phyloP scores from a whole-genome alignment of 2,113 vertebrate genomes.

The Alosa alosa region DNA sequence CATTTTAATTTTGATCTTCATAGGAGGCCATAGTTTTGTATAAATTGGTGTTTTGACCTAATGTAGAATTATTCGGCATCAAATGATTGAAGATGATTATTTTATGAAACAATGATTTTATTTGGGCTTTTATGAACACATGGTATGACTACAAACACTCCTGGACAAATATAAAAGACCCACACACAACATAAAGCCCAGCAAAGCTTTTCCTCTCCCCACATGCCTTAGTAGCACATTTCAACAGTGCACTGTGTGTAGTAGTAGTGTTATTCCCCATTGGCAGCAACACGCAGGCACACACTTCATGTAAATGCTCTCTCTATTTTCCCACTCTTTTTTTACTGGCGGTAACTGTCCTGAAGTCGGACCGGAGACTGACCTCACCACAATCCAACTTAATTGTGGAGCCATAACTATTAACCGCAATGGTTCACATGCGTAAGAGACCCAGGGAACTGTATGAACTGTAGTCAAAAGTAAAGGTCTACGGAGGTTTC shows the following conservation, averaged over 20 bases:
- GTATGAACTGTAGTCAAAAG: slow-evolving; percentile 57
- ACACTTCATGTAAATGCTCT: background rate
- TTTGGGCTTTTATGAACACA: background rate
- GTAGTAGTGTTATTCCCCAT: background rate
- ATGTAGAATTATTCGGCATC: background rate
- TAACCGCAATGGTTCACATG: slow-evolving; percentile 42
- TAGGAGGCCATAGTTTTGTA: background rate
- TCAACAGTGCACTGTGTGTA: background rate
- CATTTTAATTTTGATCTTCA: background rate
- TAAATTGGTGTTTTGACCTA: background rate
- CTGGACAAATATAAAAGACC: background rate
- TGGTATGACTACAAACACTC: background rate
- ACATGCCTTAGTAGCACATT: background rate
- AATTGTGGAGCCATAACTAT: slow-evolving; percentile 52
- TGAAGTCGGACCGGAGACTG: slow-evolving; percentile 40
- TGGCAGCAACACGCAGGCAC: background rate
- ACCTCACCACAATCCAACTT: slow-evolving; percentile 55
- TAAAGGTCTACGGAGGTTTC: slow-evolving; percentile 55
- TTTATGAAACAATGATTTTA: background rate
- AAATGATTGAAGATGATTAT: background rate
- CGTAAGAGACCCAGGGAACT: slow-evolving; percentile 47
- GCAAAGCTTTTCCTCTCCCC: background rate
- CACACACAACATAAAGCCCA: background rate
- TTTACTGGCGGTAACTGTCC: background rate
- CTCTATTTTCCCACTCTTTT: background rate